A percentile compares a stretch with the other conserved stretches of the same genome.
These are phyloP conservation scores for Ephydatia muelleri DNA, from an alignment of 37 sponge, comb jelly and placozoan species.

Conservation along the genomic window DNA sequence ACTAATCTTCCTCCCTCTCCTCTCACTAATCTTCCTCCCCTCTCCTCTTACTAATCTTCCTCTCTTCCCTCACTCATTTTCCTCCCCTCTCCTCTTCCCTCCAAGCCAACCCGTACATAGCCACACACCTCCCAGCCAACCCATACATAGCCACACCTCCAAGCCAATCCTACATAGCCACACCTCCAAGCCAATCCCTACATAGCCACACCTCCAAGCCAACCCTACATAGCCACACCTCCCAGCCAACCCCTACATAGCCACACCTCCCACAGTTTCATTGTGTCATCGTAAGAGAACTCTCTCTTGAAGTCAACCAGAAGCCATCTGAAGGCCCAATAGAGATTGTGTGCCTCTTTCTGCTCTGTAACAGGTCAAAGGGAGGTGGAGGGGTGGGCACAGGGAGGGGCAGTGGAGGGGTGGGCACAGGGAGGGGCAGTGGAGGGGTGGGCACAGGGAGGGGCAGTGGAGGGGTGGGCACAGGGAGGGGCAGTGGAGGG, in stretches of 20 bases:
- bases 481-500: too few relatives aligned
- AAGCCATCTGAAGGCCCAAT: constrained; percentile 95
- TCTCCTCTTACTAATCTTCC: too few relatives aligned
- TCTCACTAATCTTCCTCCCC: too few relatives aligned
- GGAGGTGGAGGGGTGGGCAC: too few relatives aligned
- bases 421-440: neutral
- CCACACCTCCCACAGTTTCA: constrained; percentile 89
- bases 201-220: neutral
- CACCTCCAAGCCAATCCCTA: neutral
- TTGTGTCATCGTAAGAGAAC: constrained; percentile 67
- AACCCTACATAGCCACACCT: neutral
- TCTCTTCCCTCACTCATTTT: neutral
- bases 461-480: too few relatives aligned
- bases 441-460: neutral
- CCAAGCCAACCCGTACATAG: too few relatives aligned
- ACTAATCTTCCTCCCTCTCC: too few relatives aligned
- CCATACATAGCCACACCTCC: neutral
- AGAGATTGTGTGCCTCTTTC: constrained; percentile 78
- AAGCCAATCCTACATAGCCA: neutral
- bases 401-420: too few relatives aligned
- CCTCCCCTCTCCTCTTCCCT: neutral
- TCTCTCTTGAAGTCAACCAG: constrained; percentile 93
- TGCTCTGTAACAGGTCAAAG: constrained; percentile 52
- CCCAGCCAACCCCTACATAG: neutral
- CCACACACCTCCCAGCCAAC: neutral